Percentiles rank a stretch among this genome's conserved stretches.
These are phyloP conservation scores for Megalonaias nervosa DNA, from an alignment of 1,140 invertebrate species.

Conservation along the genomic window DNA sequence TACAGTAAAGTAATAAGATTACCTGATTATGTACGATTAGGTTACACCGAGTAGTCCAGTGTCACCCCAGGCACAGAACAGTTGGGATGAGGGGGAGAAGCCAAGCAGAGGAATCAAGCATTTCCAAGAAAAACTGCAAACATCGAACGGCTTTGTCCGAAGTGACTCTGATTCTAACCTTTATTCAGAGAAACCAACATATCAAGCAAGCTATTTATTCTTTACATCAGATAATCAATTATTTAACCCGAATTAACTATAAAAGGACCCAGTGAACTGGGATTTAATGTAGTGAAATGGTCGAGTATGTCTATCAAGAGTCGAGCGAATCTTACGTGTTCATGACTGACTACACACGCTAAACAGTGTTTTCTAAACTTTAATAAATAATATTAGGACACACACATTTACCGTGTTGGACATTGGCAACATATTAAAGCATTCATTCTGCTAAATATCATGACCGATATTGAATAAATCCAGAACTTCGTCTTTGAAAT, in stretches of 20 bases:
- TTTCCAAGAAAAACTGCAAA: constrained; percentile 58
- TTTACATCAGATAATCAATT: not conserved
- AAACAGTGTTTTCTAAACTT: not conserved
- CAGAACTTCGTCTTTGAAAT: too few species aligned
- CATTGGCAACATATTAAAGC: too few species aligned
- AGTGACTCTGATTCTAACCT: constrained; percentile 59
- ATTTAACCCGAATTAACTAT: not conserved
- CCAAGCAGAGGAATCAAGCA: constrained; percentile 53
- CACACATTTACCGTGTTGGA: too few species aligned
- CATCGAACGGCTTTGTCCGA: constrained; percentile 59
- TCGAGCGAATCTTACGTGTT: not conserved
- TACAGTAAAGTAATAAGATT: too few species aligned
- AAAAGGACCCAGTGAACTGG: not conserved
- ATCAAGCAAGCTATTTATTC: constrained; percentile 44
- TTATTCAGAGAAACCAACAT: constrained; percentile 55
- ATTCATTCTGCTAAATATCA: too few species aligned
- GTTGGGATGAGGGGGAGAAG: constrained; percentile 35
- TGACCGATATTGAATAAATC: too few species aligned
- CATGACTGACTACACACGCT: not conserved
- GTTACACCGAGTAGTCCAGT: not conserved
- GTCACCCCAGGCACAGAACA: constrained; percentile 12
- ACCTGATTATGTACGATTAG: too few species aligned
- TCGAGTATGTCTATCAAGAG: not conserved
- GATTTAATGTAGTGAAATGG: too few species aligned
- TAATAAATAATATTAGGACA: not conserved